A percentile compares a stretch with the other conserved stretches of the same genome.
Conservation (phyloP, 2,797 vertebrate species). For the Myiothlypis coronata region DNA sequence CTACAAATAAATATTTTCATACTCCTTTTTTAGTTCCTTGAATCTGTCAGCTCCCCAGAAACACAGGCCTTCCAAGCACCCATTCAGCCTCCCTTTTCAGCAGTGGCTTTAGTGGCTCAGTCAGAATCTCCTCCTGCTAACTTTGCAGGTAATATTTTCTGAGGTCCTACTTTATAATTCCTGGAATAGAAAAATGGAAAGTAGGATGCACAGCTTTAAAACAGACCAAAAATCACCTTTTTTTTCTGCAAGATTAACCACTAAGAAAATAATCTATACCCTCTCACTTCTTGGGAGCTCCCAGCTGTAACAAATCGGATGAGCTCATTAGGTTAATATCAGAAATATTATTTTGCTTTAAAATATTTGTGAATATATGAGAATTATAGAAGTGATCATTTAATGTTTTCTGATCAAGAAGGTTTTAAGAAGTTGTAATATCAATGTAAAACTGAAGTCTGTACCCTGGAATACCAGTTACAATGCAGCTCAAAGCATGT, state of each 20-base stretch:
- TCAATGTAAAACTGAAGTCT: neutral
- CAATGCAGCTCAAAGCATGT: neutral
- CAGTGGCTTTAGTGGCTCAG: neutral
- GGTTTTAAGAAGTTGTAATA: neutral
- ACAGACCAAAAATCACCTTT: fast-evolving
- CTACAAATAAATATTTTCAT: neutral
- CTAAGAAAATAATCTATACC: neutral
- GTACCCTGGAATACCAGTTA: neutral
- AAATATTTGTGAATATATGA: neutral
- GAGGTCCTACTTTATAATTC: neutral
- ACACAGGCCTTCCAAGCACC: neutral
- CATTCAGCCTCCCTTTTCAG: neutral
- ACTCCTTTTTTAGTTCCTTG: neutral
- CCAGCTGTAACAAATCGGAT: neutral
- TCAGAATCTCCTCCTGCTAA: neutral
- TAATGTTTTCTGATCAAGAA: neutral
- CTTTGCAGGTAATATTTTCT: neutral
- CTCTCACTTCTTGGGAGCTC: neutral
- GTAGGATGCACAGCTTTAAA: neutral
- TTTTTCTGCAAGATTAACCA: neutral
- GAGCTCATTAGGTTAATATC: neutral
- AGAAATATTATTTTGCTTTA: neutral
- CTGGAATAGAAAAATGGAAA: neutral
- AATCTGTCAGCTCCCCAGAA: neutral
- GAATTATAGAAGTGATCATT: neutral